These are phyloP conservation scores for Cirrhinus mrigala DNA, from an alignment of 2,797 vertebrate species.

Conservation along the genomic window DNA sequence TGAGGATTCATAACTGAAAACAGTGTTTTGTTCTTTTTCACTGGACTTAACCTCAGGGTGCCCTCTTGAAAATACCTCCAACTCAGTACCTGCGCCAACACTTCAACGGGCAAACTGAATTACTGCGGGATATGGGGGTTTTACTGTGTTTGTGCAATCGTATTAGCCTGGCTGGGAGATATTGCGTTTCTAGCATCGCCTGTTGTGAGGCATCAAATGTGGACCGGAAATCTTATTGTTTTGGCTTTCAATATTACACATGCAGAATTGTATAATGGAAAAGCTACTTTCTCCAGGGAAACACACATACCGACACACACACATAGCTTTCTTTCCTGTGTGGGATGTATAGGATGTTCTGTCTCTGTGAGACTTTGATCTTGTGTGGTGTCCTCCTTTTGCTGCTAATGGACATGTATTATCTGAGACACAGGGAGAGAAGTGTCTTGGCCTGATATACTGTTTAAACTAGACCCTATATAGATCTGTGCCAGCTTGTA, in stretches of 20 bases:
- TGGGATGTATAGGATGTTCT: constrained; percentile 12
- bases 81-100: constrained; percentile 22
- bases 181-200: constrained; percentile 50
- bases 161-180: constrained; percentile 53
- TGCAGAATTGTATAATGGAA: constrained; percentile 48
- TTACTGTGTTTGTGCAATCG: constrained; percentile 54
- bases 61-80: constrained; percentile 30
- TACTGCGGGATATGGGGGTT: constrained; percentile 45
- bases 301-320: background rate
- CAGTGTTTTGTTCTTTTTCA: constrained; percentile 46
- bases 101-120: constrained; percentile 48
- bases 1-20: constrained; percentile 40
- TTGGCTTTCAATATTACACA: constrained; percentile 46
- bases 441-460: constrained; percentile 1
- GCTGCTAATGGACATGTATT: constrained; percentile 40
- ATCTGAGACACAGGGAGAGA: constrained; percentile 9
- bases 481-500: background rate
- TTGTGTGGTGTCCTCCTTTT: constrained; percentile 30
- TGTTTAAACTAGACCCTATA: constrained; percentile 14
- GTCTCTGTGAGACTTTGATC: constrained; percentile 30
- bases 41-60: constrained; percentile 39
- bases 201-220: constrained; percentile 51
- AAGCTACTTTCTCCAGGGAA: constrained; percentile 22
- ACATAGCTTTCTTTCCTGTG: background rate
- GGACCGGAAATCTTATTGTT: constrained; percentile 52